phyloP scores from a whole-genome alignment of 2,888 invertebrate genomes.

The Pristionchus mayeri region DNA sequence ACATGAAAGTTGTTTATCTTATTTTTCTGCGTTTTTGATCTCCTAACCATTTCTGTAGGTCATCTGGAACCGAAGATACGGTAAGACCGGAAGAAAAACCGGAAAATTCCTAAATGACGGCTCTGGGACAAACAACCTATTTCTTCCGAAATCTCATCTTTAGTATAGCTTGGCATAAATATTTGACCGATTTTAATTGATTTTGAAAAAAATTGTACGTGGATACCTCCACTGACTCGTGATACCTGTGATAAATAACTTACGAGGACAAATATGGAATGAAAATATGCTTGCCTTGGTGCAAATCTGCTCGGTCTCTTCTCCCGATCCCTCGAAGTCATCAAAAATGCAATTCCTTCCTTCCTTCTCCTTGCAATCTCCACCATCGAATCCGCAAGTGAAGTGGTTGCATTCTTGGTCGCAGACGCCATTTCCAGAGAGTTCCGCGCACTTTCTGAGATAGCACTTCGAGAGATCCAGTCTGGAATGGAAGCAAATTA shows the following conservation, averaged over 20 bases:
- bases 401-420: slow-evolving; percentile 96
- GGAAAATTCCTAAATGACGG: no score
- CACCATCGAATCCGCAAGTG: slow-evolving; percentile 97
- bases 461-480: background rate
- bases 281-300: slow-evolving; percentile 15
- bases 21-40: no score
- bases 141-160: no score
- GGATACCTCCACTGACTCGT: no score
- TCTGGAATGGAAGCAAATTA: background rate
- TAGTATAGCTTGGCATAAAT: no score
- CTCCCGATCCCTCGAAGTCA: slow-evolving; percentile 90
- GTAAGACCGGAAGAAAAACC: no score
- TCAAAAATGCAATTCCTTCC: slow-evolving; percentile 92
- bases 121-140: no score
- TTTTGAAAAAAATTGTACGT: no score
- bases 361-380: slow-evolving; percentile 82
- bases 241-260: no score
- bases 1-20: no score
- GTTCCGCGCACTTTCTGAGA: background rate
- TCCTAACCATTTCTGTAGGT: background rate
- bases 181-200: no score
- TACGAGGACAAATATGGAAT: background rate
- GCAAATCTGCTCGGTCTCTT: slow-evolving; percentile 39
- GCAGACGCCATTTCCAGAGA: slow-evolving; percentile 92
- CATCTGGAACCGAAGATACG: no score